phyloP scores from a whole-genome alignment of 2,113 vertebrate species.

The Tauraco erythrolophus region DNA sequence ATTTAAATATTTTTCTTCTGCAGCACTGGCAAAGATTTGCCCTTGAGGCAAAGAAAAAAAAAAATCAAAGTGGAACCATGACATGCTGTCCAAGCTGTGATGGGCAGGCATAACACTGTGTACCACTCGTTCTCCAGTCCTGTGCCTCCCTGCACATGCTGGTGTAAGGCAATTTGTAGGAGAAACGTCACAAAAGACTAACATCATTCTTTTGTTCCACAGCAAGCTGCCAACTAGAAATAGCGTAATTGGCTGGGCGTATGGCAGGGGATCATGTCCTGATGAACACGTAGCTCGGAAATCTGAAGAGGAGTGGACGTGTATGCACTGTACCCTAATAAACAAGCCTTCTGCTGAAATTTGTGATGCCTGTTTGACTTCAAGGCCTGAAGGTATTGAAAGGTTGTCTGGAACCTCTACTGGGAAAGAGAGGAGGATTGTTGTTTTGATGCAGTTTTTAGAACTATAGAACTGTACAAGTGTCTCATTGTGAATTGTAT shows the following conservation, averaged over 20 bases:
- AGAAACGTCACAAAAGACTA: slow-evolving; percentile 27
- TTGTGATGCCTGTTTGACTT: slow-evolving; percentile 89
- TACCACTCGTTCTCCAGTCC: neutral
- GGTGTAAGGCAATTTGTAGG: slow-evolving; percentile 19
- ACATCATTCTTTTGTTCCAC: slow-evolving; percentile 54
- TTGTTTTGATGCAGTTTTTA: neutral
- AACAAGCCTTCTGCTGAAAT: slow-evolving; percentile 81
- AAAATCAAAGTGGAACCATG: neutral
- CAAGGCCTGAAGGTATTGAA: slow-evolving; percentile 83
- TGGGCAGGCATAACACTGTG: neutral
- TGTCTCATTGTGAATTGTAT: neutral
- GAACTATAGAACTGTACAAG: neutral
- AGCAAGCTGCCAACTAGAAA: slow-evolving; percentile 84
- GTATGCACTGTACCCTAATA: slow-evolving; percentile 87
- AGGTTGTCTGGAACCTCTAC: neutral
- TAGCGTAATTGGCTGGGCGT: slow-evolving; percentile 77
- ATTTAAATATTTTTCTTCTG: neutral
- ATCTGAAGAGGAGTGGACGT: slow-evolving; percentile 89
- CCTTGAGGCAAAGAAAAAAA: neutral
- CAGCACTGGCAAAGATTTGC: neutral
- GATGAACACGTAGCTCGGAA: slow-evolving; percentile 75
- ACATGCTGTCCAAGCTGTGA: neutral
- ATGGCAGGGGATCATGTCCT: slow-evolving; percentile 27
- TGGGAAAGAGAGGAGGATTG: neutral
- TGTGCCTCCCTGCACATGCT: neutral